Conservation (phyloP, 1,140 invertebrate genomes). For the Ceratina australensis region DNA sequence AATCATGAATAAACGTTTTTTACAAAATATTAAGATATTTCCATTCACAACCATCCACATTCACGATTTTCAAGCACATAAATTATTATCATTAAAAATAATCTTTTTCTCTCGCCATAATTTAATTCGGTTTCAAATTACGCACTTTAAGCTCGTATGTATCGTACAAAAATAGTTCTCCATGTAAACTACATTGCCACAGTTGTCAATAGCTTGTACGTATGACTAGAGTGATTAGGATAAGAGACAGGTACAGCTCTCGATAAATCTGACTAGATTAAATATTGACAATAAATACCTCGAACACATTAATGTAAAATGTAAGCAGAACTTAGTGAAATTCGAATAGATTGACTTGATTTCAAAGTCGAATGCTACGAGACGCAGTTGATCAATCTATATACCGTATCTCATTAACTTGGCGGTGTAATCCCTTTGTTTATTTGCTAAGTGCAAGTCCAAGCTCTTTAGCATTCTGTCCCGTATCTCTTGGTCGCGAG, state of each 20-base stretch:
- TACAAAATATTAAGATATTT: constrained; percentile 29
- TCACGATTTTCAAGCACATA: neutral
- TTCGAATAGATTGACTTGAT: neutral
- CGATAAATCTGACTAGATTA: constrained; percentile 23
- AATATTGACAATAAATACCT: neutral
- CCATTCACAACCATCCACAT: neutral
- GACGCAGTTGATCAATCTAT: neutral
- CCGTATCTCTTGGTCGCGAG: constrained; percentile 62
- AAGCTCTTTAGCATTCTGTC: constrained; percentile 71
- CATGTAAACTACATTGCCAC: too few relatives aligned
- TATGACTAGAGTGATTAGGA: constrained; percentile 29
- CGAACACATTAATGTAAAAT: neutral
- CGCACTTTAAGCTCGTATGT: neutral
- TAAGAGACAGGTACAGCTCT: neutral
- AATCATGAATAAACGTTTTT: constrained; percentile 67
- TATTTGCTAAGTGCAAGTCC: constrained; percentile 73
- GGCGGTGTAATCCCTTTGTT: constrained; percentile 74
- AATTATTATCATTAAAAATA: neutral
- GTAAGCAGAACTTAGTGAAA: neutral
- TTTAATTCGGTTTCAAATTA: neutral
- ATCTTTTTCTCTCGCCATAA: neutral
- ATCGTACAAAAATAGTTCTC: constrained; percentile 34
- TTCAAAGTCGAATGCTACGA: neutral
- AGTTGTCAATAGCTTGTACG: neutral
- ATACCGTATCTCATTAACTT: constrained; percentile 68